Base-by-base conservation (phyloP, 2,888 invertebrate species). In the Chymomyza amoena region DNA sequence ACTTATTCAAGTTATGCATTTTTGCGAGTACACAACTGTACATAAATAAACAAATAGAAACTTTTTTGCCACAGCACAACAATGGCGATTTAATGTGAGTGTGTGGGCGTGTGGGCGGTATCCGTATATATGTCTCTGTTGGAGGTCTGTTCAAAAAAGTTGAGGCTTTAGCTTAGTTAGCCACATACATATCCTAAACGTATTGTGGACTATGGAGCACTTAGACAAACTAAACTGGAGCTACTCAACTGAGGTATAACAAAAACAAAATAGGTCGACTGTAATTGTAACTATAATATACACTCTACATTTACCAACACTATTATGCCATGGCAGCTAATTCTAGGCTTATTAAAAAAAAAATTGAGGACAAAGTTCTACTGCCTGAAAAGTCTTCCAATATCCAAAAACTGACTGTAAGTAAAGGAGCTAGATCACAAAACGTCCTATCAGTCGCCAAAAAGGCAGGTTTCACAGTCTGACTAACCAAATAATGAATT, bases 1-100 rank as follows among this genome's bases (percentile, higher is more conserved):
- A 80, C 68, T 78, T 75, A 75, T 64, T 61, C 64, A 54, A 54
- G 54, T 54, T 54, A 18, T 54, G 54, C 54, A 54, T 54, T 54
- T 54, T 54, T 54, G 18, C 54, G 54, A 54, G 18, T 10, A 18
- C 16, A 18, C 54, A 16, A 54, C 54, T 54, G 18, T 54, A 54
- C 54, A 54, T 20, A 54, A 54, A 54, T 18, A 54, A 54, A 45
- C 39, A 45, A 13, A 45, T 10, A 13, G 3, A 45, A 45, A 54
- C 18, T 54, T 54, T 54, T 54, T 54, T 54, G 9, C 20, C 6
- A 1, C 9, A 51, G 16, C 18, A 54, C 18, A 54, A 54, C 54
- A 54, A 54, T 54, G 54, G 54, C 18, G 16, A 54, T 54, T 54
- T 45, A 45, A 1, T 45, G 39, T 45, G 39, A 45, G 39, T 13